Conservation (phyloP, 1,140 invertebrate genomes). For the Vollenhovia emeryi region DNA sequence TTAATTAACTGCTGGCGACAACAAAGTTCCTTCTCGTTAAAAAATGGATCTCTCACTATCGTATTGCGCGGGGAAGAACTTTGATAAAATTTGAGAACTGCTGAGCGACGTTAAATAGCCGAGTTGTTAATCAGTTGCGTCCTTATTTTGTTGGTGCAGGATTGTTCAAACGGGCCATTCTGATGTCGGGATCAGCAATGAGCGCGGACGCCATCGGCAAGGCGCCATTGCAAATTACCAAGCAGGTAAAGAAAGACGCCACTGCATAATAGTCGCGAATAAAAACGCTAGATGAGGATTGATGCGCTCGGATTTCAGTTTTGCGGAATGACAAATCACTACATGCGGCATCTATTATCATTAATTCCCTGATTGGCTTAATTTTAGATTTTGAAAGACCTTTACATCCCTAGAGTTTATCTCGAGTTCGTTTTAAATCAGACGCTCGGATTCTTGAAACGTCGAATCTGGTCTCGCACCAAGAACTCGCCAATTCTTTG, state of each 20-base stretch:
- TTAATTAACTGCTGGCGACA: too few relatives aligned
- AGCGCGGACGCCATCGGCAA: conserved; percentile 95
- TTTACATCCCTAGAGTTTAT: not conserved
- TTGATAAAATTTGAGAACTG: conserved; percentile 1
- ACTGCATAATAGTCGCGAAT: conserved; percentile 42
- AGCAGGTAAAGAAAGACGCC: conserved; percentile 85
- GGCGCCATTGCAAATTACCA: conserved; percentile 91
- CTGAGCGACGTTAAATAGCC: not conserved
- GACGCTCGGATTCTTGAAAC: not conserved
- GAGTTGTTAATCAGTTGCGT: conserved; percentile 60
- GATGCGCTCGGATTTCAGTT: conserved; percentile 38
- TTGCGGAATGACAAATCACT: conserved; percentile 42
- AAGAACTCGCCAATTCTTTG: not conserved
- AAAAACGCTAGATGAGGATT: conserved; percentile 56
- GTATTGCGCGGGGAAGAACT: not conserved
- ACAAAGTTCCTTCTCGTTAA: too few relatives aligned
- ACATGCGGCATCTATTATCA: conserved; percentile 48
- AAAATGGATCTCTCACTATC: too few relatives aligned
- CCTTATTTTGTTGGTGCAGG: conserved; percentile 84
- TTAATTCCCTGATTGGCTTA: conserved; percentile 23
- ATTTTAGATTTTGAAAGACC: not conserved
- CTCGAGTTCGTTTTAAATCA: not conserved
- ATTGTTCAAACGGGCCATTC: conserved; percentile 95
- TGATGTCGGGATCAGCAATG: conserved; percentile 97
- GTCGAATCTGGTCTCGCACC: not conserved